Evolutionary conservation across 2,888 invertebrate genomes (phyloP).

Genomic region (Phortica magna): DNA sequence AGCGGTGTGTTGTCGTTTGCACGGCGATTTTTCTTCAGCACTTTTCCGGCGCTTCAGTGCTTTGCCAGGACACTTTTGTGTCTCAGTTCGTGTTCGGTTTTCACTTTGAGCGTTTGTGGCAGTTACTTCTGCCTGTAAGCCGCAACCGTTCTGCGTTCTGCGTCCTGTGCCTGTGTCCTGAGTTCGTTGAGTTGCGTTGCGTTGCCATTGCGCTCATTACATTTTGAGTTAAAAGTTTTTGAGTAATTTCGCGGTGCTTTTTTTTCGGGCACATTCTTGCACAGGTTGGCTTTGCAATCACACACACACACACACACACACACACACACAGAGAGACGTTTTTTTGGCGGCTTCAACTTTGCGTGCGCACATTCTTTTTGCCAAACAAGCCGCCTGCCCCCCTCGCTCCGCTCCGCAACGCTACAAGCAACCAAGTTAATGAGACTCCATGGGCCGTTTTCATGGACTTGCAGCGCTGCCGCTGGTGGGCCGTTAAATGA

Average conservation of each 20-base stretch:
- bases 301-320: conserved; percentile 30
- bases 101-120: not conserved
- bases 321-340: conserved; percentile 17
- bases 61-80: conserved; percentile 14
- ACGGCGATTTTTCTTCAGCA: not conserved
- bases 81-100: conserved; percentile 18
- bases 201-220: conserved; percentile 17
- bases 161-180: not conserved
- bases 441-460: conserved; percentile 18
- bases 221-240: conserved; percentile 17
- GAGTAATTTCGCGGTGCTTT: not conserved
- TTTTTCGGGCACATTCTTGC: conserved; percentile 2
- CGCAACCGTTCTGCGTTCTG: not conserved
- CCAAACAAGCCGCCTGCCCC: not conserved
- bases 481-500: conserved; percentile 62
- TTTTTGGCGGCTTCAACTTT: conserved; percentile 28
- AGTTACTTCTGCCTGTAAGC: not conserved
- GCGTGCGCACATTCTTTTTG: conserved; percentile 37
- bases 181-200: conserved; percentile 20
- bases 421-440: not conserved
- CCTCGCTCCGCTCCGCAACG: not conserved
- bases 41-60: not conserved
- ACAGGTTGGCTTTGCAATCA: conserved; percentile 15
- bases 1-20: not conserved
- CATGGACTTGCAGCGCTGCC: not conserved